These are phyloP conservation scores for Megalops atlanticus DNA, from an alignment of 2,113 vertebrate species.

Conservation along the genomic window DNA sequence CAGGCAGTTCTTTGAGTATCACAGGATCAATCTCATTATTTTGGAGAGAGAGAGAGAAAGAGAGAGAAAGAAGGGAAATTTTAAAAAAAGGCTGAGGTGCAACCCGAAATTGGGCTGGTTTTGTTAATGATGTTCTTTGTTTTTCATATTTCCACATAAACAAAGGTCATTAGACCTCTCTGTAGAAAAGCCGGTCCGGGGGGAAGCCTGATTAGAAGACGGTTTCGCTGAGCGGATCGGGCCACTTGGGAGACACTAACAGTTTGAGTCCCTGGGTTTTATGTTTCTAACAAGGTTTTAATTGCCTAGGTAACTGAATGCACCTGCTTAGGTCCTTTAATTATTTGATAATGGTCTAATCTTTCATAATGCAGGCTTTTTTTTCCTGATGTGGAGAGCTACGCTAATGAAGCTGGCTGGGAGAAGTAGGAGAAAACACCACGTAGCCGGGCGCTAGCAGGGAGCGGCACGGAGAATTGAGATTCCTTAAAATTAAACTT, in stretches of 20 bases:
- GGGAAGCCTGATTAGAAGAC: conserved; percentile 73
- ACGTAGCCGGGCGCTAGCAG: conserved; percentile 61
- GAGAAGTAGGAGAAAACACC: conserved; percentile 65
- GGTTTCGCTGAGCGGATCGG: conserved; percentile 76
- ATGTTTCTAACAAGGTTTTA: conserved; percentile 94
- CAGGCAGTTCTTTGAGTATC: conserved; percentile 11
- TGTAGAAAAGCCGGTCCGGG: conserved; percentile 66
- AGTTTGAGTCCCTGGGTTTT: conserved; percentile 88
- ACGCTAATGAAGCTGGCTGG: conserved; percentile 78
- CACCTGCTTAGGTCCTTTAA: conserved; percentile 89
- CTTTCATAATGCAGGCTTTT: conserved; percentile 81
- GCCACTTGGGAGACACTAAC: conserved; percentile 81
- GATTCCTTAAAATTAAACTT: conserved; percentile 9
- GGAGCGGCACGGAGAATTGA: conserved; percentile 41
- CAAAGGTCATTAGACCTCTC: conserved; percentile 73
- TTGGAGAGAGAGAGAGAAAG: neutral
- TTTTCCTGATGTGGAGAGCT: conserved; percentile 74
- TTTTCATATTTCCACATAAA: conserved; percentile 61
- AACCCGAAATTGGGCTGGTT: conserved; percentile 23
- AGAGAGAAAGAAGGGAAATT: no score
- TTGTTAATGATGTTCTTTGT: conserved; percentile 49
- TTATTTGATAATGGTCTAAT: conserved; percentile 80
- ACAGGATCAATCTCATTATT: conserved; percentile 24
- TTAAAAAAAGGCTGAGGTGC: no score
- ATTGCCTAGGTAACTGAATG: conserved; percentile 93